Conservation (phyloP, 2,888 invertebrate genomes). For the Pseudeuparius sepicola region DNA sequence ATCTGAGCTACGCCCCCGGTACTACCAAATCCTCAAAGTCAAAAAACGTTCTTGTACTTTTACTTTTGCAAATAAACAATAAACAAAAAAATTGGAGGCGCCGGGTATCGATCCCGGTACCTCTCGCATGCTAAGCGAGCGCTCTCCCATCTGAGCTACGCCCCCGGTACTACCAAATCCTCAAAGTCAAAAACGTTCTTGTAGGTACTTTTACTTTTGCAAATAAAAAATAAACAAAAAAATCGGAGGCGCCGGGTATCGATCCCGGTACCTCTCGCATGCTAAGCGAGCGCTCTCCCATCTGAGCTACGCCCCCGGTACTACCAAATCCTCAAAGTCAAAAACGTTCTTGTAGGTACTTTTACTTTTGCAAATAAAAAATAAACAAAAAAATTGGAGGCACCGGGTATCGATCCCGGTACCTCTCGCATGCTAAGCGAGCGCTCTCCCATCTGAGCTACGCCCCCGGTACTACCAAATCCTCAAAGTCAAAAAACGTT, state of each 20-base stretch:
- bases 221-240: no score
- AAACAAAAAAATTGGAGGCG: constrained; percentile 31
- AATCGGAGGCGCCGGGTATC: constrained; percentile 34
- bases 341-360: no score
- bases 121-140: constrained; percentile 36
- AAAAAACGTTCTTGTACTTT: no score
- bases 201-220: no score
- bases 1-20: constrained; percentile 33
- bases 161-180: no score
- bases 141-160: constrained; percentile 33
- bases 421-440: constrained; percentile 36
- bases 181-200: no score
- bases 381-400: constrained; percentile 31
- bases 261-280: constrained; percentile 36
- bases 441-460: constrained; percentile 34
- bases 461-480: no score
- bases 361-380: no score
- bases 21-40: no score
- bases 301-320: constrained; percentile 33
- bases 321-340: no score
- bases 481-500: no score
- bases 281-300: constrained; percentile 35
- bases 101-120: constrained; percentile 36
- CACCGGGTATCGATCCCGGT: constrained; percentile 35
- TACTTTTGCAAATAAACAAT: no score